These are phyloP conservation scores for Babyrousa celebensis DNA, from an alignment of 2,797 vertebrate genomes.

Conservation along the genomic window DNA sequence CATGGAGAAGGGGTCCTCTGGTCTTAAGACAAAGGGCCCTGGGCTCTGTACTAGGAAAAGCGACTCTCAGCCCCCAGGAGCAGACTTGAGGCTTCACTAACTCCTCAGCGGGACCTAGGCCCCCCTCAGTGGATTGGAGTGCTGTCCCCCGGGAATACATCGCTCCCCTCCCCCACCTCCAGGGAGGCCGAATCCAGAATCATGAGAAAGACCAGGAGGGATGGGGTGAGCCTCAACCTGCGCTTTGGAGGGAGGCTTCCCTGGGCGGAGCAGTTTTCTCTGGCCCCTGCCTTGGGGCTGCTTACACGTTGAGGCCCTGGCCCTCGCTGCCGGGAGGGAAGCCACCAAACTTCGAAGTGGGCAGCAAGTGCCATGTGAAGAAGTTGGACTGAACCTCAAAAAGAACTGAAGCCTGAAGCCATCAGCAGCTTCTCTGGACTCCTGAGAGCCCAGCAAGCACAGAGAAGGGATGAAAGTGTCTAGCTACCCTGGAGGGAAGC, in stretches of 20 bases:
- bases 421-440: conserved; percentile 32
- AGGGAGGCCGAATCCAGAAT: background rate
- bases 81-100: background rate
- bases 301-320: background rate
- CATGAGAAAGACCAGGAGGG: background rate
- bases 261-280: background rate
- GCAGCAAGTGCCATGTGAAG: background rate
- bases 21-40: background rate
- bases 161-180: too few relatives aligned
- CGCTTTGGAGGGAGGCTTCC: background rate
- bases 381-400: background rate
- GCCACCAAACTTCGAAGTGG: conserved; percentile 27
- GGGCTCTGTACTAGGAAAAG: background rate
- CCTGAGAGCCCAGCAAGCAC: background rate
- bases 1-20: background rate
- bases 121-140: background rate
- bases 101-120: too few relatives aligned
- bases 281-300: background rate
- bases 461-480: conserved; percentile 51
- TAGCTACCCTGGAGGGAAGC: background rate
- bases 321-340: background rate
- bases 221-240: too few relatives aligned
- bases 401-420: background rate
- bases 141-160: background rate
- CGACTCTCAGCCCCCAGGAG: background rate